These are phyloP conservation scores for Mythimna impura DNA, from an alignment of 2,888 invertebrate species.

Conservation along the genomic window DNA sequence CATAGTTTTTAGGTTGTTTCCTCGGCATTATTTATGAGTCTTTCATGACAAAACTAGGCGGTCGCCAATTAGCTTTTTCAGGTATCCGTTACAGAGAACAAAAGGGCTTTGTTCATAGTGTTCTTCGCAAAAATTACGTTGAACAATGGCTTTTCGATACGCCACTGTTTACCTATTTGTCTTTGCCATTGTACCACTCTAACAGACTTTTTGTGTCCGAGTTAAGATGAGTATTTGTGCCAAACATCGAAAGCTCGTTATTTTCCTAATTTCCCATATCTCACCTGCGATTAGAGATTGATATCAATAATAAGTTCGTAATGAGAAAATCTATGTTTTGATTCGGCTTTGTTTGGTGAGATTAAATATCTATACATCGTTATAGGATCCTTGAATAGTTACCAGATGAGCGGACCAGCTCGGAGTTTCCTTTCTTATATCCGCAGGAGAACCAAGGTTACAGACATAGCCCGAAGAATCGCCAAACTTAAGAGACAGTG, in stretches of 20 bases:
- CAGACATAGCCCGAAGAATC: too few relatives aligned
- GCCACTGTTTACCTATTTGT: constrained; percentile 82
- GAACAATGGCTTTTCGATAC: constrained; percentile 80
- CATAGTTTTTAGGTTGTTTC: constrained; percentile 49
- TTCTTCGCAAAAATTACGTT: constrained; percentile 79
- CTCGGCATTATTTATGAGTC: constrained; percentile 42
- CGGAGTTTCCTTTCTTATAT: too few relatives aligned
- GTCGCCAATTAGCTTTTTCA: constrained; percentile 58
- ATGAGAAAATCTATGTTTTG: constrained; percentile 9
- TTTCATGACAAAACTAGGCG: constrained; percentile 43
- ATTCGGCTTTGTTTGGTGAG: background rate
- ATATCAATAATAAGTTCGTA: constrained; percentile 31
- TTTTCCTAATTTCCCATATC: constrained; percentile 45
- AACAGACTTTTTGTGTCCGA: constrained; percentile 75
- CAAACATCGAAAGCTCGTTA: constrained; percentile 45
- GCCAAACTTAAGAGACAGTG: too few relatives aligned
- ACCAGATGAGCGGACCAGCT: background rate
- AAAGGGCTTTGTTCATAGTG: constrained; percentile 70
- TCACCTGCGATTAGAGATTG: constrained; percentile 33
- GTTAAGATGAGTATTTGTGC: constrained; percentile 68
- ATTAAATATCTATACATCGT: background rate
- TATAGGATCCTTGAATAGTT: background rate
- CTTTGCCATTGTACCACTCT: constrained; percentile 77
- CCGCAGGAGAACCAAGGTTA: too few relatives aligned
- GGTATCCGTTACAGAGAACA: constrained; percentile 60